Conservation (phyloP, 2,888 invertebrate species). For the Epsilonema sp. region DNA sequence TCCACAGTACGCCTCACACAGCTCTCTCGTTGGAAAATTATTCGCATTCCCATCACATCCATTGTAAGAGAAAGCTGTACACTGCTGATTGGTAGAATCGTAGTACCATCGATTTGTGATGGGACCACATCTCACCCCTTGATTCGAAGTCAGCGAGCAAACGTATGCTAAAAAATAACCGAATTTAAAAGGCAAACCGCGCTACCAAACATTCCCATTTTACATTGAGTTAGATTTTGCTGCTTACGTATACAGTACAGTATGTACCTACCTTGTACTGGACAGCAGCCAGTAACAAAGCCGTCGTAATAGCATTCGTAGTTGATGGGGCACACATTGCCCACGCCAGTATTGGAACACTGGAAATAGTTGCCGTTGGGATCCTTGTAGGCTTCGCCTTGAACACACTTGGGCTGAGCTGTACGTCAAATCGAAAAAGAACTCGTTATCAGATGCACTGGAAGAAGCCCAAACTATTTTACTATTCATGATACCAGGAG, state of each 20-base stretch:
- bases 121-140: slow-evolving; percentile 21
- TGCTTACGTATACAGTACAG: too few relatives aligned
- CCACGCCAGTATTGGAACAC: slow-evolving; percentile 14
- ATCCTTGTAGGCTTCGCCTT: slow-evolving; percentile 20
- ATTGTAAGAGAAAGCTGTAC: slow-evolving; percentile 17
- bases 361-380: slow-evolving; percentile 16
- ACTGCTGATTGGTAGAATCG: not conserved
- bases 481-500: too few relatives aligned
- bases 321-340: slow-evolving; percentile 17
- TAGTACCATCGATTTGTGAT: not conserved
- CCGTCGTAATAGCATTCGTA: slow-evolving; percentile 21
- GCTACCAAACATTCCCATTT: too few relatives aligned
- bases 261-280: slow-evolving; percentile 14
- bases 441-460: too few relatives aligned
- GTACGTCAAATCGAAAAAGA: too few relatives aligned
- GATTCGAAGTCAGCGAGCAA: slow-evolving; percentile 19
- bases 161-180: slow-evolving; percentile 16
- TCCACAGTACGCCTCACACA: slow-evolving; percentile 22
- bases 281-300: slow-evolving; percentile 19
- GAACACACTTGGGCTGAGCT: slow-evolving; percentile 19
- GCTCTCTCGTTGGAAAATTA: slow-evolving; percentile 18
- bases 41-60: slow-evolving; percentile 23
- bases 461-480: too few relatives aligned
- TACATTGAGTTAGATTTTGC: too few relatives aligned
- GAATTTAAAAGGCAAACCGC: not conserved